Percentiles rank a stretch among this genome's conserved stretches.
Evolutionary conservation across 2,888 invertebrate genomes (phyloP).

Genomic region (Drosophila fungiperda): DNA sequence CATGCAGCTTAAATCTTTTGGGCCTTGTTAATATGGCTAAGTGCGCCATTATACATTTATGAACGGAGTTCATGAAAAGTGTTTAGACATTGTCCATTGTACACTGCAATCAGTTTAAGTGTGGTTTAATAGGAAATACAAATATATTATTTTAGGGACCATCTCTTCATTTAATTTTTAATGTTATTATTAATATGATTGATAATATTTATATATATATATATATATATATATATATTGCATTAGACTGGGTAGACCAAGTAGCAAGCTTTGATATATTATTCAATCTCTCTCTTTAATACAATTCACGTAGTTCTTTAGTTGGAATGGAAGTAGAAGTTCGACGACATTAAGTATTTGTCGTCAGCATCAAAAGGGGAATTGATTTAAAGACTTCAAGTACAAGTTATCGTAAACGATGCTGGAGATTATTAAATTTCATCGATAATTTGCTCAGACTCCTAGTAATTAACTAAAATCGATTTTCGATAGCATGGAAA

Average conservation of each 20-base stretch:
- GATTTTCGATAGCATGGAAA: not conserved
- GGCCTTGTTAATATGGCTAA: not conserved
- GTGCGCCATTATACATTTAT: not conserved
- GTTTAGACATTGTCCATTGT: not conserved
- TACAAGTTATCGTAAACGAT: not conserved
- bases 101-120: not conserved
- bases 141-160: not conserved
- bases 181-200: not conserved
- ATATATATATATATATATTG: too few relatives aligned
- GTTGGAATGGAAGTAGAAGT: not conserved
- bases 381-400: not conserved
- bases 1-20: not conserved
- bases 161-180: not conserved
- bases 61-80: not conserved
- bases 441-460: not conserved
- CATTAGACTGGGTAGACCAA: too few relatives aligned
- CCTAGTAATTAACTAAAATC: not conserved
- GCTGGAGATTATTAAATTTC: not conserved
- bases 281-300: too few relatives aligned
- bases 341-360: not conserved
- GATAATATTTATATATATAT: not conserved
- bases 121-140: not conserved
- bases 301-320: not conserved
- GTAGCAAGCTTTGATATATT: too few relatives aligned
- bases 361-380: not conserved